Evolutionary conservation across 2,113 vertebrate genomes (phyloP).

Genomic region (Dasyornis broadbenti): DNA sequence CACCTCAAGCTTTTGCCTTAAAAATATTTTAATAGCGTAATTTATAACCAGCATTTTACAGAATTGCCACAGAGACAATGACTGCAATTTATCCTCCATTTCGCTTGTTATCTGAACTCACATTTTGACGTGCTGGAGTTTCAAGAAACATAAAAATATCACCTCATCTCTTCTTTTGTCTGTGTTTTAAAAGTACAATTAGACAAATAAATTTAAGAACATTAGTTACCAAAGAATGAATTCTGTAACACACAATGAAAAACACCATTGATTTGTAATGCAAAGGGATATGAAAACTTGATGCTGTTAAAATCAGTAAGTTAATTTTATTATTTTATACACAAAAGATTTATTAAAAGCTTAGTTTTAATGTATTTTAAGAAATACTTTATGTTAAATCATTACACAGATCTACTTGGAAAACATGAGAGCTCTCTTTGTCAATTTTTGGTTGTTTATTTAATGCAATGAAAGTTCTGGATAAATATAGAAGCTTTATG

Average conservation of each 20-base stretch:
- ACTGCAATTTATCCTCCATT: neutral
- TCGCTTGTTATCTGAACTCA: neutral
- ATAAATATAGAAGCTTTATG: neutral
- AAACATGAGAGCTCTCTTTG: neutral
- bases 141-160: neutral
- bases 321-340: neutral
- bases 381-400: neutral
- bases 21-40: neutral
- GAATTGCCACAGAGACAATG: neutral
- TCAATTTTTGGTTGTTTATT: neutral
- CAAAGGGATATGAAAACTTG: neutral
- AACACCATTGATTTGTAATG: neutral
- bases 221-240: neutral
- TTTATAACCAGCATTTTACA: neutral
- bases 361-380: neutral
- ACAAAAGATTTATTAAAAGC: neutral
- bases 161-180: neutral
- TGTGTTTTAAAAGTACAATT: neutral
- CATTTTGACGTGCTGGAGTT: neutral
- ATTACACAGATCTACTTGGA: neutral
- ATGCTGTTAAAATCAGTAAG: neutral
- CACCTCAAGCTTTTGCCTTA: neutral
- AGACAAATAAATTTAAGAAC: neutral
- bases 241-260: neutral
- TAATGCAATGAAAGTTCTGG: neutral